These are phyloP conservation scores for Entelurus aequoreus DNA, from an alignment of 2,113 vertebrate genomes.

Conservation along the genomic window DNA sequence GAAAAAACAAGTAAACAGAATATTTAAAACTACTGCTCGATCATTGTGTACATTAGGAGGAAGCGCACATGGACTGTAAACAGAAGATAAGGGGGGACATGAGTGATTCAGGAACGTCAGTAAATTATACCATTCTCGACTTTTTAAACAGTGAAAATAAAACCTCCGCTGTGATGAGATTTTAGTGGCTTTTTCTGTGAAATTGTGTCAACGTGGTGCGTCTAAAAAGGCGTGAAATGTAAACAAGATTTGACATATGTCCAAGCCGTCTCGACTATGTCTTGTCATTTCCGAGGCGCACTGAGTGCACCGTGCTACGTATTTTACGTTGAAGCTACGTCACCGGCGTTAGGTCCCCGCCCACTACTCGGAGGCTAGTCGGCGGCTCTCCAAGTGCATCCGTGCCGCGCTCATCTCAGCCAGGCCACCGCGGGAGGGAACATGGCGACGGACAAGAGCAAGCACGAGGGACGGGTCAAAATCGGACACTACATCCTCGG, in stretches of 20 bases:
- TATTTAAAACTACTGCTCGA: no score
- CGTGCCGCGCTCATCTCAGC: slow-evolving; percentile 63
- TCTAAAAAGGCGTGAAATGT: no score
- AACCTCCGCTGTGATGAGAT: neutral
- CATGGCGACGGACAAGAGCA: slow-evolving; percentile 95
- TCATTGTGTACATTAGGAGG: neutral
- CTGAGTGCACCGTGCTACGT: slow-evolving; percentile 44
- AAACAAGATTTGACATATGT: no score
- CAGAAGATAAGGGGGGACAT: slow-evolving; percentile 3
- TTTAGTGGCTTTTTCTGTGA: neutral
- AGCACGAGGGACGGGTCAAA: slow-evolving; percentile 94
- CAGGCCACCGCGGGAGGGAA: slow-evolving; percentile 82
- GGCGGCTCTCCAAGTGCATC: slow-evolving; percentile 39
- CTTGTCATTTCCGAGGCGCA: neutral
- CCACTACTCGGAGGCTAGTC: slow-evolving; percentile 27
- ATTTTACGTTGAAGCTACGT: slow-evolving; percentile 10
- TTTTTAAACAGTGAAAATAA: neutral
- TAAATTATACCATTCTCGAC: neutral
- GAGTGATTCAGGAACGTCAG: neutral
- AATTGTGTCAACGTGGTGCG: neutral
- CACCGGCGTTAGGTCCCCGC: slow-evolving; percentile 22
- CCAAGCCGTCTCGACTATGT: neutral
- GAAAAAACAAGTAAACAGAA: no score
- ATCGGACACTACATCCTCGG: slow-evolving; percentile 94
- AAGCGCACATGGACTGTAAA: neutral